Base-by-base conservation (phyloP, 2,113 vertebrate species). In the Podarcis muralis region DNA sequence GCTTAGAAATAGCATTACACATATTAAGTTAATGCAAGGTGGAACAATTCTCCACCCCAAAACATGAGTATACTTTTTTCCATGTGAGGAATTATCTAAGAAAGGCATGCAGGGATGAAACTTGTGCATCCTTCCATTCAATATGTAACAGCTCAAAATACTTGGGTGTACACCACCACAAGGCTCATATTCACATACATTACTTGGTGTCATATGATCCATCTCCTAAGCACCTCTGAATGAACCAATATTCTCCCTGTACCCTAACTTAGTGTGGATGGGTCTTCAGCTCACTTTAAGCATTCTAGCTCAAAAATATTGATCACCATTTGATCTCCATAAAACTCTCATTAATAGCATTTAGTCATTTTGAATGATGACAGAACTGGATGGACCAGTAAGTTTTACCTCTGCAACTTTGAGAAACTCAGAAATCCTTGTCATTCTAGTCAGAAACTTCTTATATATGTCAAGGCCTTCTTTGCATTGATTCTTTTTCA, bases 401-500 rank as follows among this genome's bases (percentile, higher is more conserved):
- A 20, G 89, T 80, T 91, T 96, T 96, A 99, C 99, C 98, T 99
- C 99, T 91, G 99, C 99, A 95, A 99, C 99, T 98, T 99, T 99
- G 92, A 99, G 98, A 96, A 99, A 99, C 92, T 99, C 99, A 0
- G 99, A 99, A 96, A 99, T 99, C 90, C 99, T 97, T 6, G 98
- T 99, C 99, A 99, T 99, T 94, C 99, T 97, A 92, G 99, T 99
- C 82, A 99, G 97, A 92, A 99, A 99, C 94, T 99, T 99, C 97
- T 99, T 99, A 94, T 99, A 99, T 92, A 99, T 99, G 91, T 99
- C 99, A 96, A 99, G 96, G 83, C 98, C 99, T 96, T 99, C 99
- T 97, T 99, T 99, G 96, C 99, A 99, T 84, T 99, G 98, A 92
- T 98, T 98, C 95, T 99, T 99, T 96, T 99, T 99, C 99, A 99